These are phyloP conservation scores for Cryptus viduatorius DNA, from an alignment of 2,888 invertebrate species.

Conservation along the genomic window DNA sequence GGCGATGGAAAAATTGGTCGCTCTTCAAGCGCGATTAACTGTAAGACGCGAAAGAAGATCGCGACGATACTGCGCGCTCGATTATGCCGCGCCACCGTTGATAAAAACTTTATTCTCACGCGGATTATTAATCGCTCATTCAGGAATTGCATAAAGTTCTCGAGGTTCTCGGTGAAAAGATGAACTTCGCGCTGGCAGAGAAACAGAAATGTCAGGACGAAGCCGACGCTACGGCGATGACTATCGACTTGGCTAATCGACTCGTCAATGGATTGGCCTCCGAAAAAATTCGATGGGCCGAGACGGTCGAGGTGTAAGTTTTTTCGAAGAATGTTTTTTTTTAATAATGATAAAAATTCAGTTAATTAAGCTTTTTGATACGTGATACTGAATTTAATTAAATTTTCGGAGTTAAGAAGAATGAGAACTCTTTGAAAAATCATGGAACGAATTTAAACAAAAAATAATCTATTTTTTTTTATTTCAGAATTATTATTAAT, in stretches of 20 bases:
- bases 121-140: conserved; percentile 13
- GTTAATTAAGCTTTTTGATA: background rate
- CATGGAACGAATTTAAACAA: no score
- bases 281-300: conserved; percentile 94
- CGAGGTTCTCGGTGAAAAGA: conserved; percentile 91
- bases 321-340: background rate
- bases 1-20: conserved; percentile 92
- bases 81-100: conserved; percentile 21
- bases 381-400: no score
- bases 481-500: no score
- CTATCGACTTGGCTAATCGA: conserved; percentile 96
- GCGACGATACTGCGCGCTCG: conserved; percentile 14
- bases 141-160: conserved; percentile 92
- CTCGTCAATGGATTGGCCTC: conserved; percentile 96
- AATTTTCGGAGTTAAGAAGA: no score
- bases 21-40: conserved; percentile 90
- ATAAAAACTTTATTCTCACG: conserved; percentile 1
- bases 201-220: conserved; percentile 97
- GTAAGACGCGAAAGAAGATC: conserved; percentile 81
- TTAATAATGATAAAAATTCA: background rate
- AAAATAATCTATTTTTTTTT: no score
- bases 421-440: no score
- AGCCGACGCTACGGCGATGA: conserved; percentile 95
- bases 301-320: conserved; percentile 87
- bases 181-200: conserved; percentile 93